These are phyloP conservation scores for Zaprionus nigranus DNA, from an alignment of 1,140 invertebrate species.

Conservation along the genomic window DNA sequence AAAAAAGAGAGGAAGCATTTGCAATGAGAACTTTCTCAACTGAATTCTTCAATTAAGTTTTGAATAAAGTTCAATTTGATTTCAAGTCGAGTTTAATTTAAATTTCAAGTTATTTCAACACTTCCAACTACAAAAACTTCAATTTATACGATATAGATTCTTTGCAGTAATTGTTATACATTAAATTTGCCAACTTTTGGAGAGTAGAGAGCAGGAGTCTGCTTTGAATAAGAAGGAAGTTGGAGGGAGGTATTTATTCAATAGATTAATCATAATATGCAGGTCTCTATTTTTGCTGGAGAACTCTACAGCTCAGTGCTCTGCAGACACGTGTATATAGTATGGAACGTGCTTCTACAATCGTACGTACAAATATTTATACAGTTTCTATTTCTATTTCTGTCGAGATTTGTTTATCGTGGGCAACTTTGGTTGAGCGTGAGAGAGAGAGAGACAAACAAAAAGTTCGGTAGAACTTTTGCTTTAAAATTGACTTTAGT, in stretches of 20 bases:
- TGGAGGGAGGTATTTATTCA: not conserved
- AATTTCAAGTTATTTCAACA: not conserved
- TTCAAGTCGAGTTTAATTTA: not conserved
- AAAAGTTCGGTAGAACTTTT: not conserved
- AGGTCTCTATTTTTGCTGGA: not conserved
- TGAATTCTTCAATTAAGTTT: no score
- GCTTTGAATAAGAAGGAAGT: no score
- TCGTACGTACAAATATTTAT: constrained; percentile 6
- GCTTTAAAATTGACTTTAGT: constrained; percentile 5
- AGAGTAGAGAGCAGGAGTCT: no score
- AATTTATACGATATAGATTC: not conserved
- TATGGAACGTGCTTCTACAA: not conserved
- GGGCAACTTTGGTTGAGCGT: not conserved
- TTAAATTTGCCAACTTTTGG: not conserved
- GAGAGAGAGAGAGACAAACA: not conserved
- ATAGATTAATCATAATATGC: not conserved
- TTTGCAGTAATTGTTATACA: not conserved
- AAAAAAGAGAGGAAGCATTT: no score
- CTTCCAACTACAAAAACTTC: not conserved
- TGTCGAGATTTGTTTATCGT: constrained; percentile 3
- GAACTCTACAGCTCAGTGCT: no score
- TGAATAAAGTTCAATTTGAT: no score
- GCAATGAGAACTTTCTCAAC: no score
- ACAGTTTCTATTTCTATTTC: constrained; percentile 3
- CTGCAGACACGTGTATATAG: no score